phyloP scores from a whole-genome alignment of 2,888 invertebrate genomes.

The Escarpia spicata region DNA sequence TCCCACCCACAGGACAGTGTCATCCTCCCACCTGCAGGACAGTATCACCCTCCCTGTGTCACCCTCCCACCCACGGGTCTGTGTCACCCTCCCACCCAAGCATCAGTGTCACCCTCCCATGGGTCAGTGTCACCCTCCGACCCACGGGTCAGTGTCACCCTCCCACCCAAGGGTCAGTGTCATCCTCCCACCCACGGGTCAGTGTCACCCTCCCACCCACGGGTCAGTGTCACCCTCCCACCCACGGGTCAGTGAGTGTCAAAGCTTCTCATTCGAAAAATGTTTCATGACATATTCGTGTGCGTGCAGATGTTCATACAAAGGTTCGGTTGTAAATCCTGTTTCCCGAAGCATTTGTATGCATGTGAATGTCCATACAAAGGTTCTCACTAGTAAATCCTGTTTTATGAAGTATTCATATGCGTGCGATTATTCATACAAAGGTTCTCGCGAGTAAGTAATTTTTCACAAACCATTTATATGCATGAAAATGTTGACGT shows the following conservation, averaged over 20 bases:
- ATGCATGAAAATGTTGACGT: no score
- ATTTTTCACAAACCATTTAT: no score
- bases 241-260: background rate
- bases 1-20: constrained; percentile 33
- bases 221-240: constrained; percentile 18
- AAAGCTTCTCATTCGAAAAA: no score
- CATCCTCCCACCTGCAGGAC: background rate
- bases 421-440: no score
- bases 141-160: background rate
- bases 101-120: background rate
- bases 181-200: background rate
- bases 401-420: no score
- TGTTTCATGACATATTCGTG: no score
- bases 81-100: background rate
- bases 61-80: constrained; percentile 32
- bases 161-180: background rate
- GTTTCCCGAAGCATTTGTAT: no score
- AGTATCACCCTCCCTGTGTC: background rate
- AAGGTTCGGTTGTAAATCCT: no score
- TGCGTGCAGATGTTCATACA: no score
- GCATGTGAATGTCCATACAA: no score
- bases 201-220: constrained; percentile 30
- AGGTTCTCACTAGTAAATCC: no score
- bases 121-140: background rate
- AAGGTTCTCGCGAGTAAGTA: no score